Percentiles rank a stretch among this genome's conserved stretches.
Evolutionary conservation across 2,888 invertebrate genomes (phyloP).

Genomic region (Conops quadrifasciatus): DNA sequence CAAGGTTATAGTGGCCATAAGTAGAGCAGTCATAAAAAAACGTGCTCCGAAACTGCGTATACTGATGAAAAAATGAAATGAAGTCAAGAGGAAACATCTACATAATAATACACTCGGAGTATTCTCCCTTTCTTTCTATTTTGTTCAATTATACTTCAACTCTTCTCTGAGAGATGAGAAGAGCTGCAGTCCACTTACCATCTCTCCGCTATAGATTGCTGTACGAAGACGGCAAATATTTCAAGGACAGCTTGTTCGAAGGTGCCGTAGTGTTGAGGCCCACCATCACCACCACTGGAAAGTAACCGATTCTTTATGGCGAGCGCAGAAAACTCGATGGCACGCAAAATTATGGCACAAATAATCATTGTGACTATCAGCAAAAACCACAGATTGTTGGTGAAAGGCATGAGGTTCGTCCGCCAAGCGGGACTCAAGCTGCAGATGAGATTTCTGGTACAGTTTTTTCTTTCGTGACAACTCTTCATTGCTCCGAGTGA

Average conservation of each 20-base stretch:
- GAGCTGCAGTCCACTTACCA: too few relatives aligned
- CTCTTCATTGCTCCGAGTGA: neutral
- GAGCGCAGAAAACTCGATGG: conserved; percentile 48
- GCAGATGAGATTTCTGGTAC: neutral
- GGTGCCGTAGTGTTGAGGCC: conserved; percentile 43
- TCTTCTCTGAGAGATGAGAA: too few relatives aligned
- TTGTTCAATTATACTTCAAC: too few relatives aligned
- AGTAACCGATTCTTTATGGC: conserved; percentile 31
- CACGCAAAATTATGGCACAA: conserved; percentile 52
- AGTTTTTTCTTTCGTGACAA: neutral
- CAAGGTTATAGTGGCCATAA: conserved; percentile 59
- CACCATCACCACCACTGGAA: neutral
- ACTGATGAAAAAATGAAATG: conserved; percentile 41
- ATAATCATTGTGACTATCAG: conserved; percentile 48
- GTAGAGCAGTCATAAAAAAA: conserved; percentile 55
- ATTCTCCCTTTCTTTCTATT: too few relatives aligned
- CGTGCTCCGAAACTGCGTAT: conserved; percentile 53
- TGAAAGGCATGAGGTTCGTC: conserved; percentile 57
- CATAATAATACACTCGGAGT: too few relatives aligned
- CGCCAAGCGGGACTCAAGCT: conserved; percentile 58
- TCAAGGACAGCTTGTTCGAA: conserved; percentile 52
- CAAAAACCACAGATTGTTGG: conserved; percentile 51
- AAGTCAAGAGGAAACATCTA: too few relatives aligned
- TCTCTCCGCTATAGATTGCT: conserved; percentile 57
- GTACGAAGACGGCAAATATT: conserved; percentile 60